phyloP scores from a whole-genome alignment of 1,140 invertebrate species.

The Drosophila aff. region DNA sequence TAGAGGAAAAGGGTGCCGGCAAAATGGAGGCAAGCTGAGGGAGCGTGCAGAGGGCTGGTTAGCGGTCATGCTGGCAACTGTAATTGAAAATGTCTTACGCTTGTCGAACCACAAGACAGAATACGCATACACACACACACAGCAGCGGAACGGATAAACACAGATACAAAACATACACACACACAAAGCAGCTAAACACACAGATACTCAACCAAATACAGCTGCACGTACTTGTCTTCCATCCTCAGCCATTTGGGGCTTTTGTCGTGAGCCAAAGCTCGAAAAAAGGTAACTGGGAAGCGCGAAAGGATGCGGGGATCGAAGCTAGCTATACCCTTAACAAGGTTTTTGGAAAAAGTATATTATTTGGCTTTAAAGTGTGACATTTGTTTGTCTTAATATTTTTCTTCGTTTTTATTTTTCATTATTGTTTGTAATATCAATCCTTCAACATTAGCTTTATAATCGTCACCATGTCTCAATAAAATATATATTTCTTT shows the following conservation, averaged over 20 bases:
- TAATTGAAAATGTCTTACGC: constrained; percentile 84
- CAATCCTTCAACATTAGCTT: background rate
- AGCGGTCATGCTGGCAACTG: constrained; percentile 69
- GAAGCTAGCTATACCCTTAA: background rate
- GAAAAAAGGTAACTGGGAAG: constrained; percentile 7
- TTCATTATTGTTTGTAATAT: background rate
- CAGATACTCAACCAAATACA: constrained; percentile 16
- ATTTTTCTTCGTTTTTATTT: too few species aligned
- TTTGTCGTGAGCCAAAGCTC: constrained; percentile 52
- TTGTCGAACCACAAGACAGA: constrained; percentile 79
- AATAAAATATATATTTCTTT: too few species aligned
- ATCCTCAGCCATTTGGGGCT: constrained; percentile 32
- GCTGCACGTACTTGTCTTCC: constrained; percentile 23
- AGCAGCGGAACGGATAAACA: constrained; percentile 22
- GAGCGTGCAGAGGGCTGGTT: constrained; percentile 44
- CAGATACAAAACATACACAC: constrained; percentile 17
- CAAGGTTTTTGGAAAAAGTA: too few species aligned
- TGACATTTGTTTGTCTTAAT: too few species aligned
- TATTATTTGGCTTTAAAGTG: too few species aligned
- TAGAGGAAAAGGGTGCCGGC: constrained; percentile 8
- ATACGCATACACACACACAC: constrained; percentile 35
- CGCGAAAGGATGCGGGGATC: constrained; percentile 4
- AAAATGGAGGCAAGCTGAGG: constrained; percentile 11
- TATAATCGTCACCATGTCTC: background rate
- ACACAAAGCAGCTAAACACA: constrained; percentile 16